Evolutionary conservation across 2,797 vertebrate genomes (phyloP), one percentile per base, ranked within the genome.

Genomic region (Molossus alvarezi): DNA sequence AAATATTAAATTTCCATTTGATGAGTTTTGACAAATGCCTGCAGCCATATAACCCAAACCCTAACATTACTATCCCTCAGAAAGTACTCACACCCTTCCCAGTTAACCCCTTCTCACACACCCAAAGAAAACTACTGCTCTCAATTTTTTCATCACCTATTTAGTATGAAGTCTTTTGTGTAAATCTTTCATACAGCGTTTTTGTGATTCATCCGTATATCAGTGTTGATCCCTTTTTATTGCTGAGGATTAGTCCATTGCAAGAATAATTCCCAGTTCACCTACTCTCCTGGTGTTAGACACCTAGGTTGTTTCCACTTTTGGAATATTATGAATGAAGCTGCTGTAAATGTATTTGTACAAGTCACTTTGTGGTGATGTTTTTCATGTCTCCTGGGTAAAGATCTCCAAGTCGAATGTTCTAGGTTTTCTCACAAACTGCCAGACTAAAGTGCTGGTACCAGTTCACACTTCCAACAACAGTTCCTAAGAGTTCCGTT

Each of bases 371-470:
- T 92, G 27, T 51, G 45, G 57, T 64, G 86, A 23, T 27, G 5
- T 23, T 83, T 75, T 73, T 90, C 33, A 65, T 48, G 88, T 83
- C 65, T 77, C 48, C 65, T 76, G 81, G 53, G 83, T 81, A 71
- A 82, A 92, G 55, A 65, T 53, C 48, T 93, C 20, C 57, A 21
- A 86, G 33, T 48, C 27, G 23, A 71, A 82, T 75, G n/a, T 89
- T 77, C 48, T 23, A 55, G 88, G 33, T 25, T 81, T 81, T 93
- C 27, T 91, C 55, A 86, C 23, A 18, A 91, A 95, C 9, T 45
- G 72, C 21, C 65, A 58, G 18, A 6, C 18, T 79, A 25, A 82
- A 71, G 64, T 75, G 45, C 20, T 13, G 17, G 21, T 33, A 29
- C 21, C 21, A 88, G 65, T 53, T 92, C 41, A 53, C 0, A 3